Percentiles rank a stretch among this genome's conserved stretches.
Evolutionary conservation across 1,140 invertebrate species (phyloP).

Genomic region (Euglossa dilemma): DNA sequence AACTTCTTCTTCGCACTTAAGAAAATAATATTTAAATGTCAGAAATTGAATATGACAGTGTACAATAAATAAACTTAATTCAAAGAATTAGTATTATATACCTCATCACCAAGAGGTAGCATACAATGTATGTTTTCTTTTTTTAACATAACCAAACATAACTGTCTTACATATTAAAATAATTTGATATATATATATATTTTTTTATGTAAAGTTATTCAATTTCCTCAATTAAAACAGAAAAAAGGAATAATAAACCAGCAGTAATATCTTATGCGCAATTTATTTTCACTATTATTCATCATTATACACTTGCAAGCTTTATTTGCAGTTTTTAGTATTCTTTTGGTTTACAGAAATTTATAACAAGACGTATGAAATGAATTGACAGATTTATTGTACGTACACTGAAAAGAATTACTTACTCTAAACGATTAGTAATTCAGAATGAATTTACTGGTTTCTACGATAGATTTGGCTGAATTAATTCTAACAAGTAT

Average conservation of each 20-base stretch:
- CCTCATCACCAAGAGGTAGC: too few species aligned
- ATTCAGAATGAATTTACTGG: not conserved
- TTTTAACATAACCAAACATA: too few species aligned
- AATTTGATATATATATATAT: too few species aligned
- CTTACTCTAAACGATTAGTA: not conserved
- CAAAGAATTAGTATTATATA: too few species aligned
- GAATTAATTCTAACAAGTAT: not conserved
- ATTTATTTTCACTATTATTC: constrained; percentile 22
- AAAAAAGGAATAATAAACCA: not conserved
- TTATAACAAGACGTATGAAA: not conserved
- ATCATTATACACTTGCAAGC: constrained; percentile 25
- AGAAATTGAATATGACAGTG: too few species aligned
- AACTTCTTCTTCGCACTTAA: too few species aligned
- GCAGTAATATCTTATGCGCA: not conserved
- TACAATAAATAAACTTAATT: too few species aligned
- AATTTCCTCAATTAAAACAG: not conserved
- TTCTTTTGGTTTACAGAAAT: not conserved
- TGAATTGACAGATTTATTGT: not conserved
- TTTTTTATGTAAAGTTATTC: too few species aligned
- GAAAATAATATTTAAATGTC: too few species aligned
- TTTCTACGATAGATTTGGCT: not conserved
- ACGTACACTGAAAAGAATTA: not conserved
- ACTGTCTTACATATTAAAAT: too few species aligned
- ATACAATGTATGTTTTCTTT: too few species aligned
- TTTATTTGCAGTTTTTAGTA: not conserved